A percentile compares a stretch with the other conserved stretches of the same genome.
phyloP scores from a whole-genome alignment of 2,797 vertebrate genomes.

The Enteromius radiatus region DNA sequence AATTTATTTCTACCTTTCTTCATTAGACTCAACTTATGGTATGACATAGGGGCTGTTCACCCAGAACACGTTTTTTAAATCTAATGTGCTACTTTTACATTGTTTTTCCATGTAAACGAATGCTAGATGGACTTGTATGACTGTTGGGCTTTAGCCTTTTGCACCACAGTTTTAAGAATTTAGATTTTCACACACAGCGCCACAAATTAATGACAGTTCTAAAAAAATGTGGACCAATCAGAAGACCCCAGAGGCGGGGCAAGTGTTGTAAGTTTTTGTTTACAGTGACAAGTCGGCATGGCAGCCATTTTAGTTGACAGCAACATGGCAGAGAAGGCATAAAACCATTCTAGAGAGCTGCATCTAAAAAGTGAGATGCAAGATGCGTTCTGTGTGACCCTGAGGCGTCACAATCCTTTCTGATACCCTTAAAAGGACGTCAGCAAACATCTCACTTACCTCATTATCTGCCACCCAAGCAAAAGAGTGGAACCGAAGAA shows the following conservation, averaged over 20 bases:
- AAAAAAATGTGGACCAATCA: background rate
- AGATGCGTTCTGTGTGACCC: background rate
- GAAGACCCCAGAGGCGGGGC: background rate
- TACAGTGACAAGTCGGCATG: background rate
- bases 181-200: background rate
- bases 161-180: background rate
- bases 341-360: background rate
- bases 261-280: background rate
- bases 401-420: background rate
- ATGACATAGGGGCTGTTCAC: background rate
- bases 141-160: background rate
- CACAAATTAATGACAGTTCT: background rate
- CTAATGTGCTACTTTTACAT: background rate
- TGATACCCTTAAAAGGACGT: background rate
- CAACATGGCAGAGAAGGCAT: background rate
- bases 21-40: background rate
- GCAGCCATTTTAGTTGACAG: background rate
- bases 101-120: background rate
- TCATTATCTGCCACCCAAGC: slow-evolving; percentile 9
- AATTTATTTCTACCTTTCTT: slow-evolving; percentile 33
- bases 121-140: background rate
- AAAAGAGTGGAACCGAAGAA: slow-evolving; percentile 3
- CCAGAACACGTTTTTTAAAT: background rate
- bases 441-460: slow-evolving; percentile 16
- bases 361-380: background rate